A percentile compares a stretch with the other conserved stretches of the same genome.
phyloP scores from a whole-genome alignment of 2,797 vertebrate genomes.

The Paedocypris micromegethes region DNA sequence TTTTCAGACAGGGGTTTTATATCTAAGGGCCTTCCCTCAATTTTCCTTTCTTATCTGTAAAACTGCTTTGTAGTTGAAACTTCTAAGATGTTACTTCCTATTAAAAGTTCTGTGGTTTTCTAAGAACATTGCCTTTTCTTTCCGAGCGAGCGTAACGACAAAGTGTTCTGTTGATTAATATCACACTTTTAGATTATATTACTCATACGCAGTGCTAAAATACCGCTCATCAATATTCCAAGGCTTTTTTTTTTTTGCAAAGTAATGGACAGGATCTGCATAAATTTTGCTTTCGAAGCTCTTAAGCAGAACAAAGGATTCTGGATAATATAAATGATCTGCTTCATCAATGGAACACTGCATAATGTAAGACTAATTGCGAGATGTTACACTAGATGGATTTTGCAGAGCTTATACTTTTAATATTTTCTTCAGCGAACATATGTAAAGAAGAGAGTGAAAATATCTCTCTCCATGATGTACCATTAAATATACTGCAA shows the following conservation, averaged over 20 bases:
- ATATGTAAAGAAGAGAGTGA: not conserved
- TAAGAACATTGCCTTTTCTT: not conserved
- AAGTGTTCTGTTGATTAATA: slow-evolving; percentile 50
- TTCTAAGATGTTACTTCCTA: too few species aligned
- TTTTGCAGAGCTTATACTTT: slow-evolving; percentile 17
- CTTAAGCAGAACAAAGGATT: slow-evolving; percentile 10
- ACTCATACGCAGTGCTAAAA: too few species aligned
- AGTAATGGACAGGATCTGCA: slow-evolving; percentile 30
- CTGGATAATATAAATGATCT: not conserved
- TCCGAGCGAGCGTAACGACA: slow-evolving; percentile 52
- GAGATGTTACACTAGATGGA: slow-evolving; percentile 12
- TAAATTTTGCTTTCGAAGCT: slow-evolving; percentile 1
- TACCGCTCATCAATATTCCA: slow-evolving; percentile 33
- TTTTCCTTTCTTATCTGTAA: too few species aligned
- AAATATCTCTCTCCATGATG: too few species aligned
- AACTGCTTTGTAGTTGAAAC: too few species aligned
- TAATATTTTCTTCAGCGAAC: slow-evolving; percentile 22
- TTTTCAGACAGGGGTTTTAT: too few species aligned
- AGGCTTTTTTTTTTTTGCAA: slow-evolving; percentile 29
- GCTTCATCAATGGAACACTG: slow-evolving; percentile 11
- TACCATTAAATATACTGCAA: too few species aligned
- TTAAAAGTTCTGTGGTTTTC: too few species aligned
- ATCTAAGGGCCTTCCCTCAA: too few species aligned
- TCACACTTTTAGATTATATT: slow-evolving; percentile 50
- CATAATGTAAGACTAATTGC: slow-evolving; percentile 23